Base-by-base conservation (phyloP, 2,888 invertebrate species). In the Formica aserva region DNA sequence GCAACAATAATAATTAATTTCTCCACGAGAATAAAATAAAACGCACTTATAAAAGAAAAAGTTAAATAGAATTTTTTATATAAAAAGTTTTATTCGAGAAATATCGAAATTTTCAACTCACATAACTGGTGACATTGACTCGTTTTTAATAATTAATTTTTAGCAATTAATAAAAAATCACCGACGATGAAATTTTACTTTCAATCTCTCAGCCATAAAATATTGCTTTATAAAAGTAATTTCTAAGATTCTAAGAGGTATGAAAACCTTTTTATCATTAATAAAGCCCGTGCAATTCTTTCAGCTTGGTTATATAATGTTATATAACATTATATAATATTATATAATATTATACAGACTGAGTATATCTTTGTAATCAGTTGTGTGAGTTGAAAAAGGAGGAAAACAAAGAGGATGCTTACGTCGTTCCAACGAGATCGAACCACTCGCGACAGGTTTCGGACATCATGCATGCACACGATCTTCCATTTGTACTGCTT, bases 401-500 rank as follows among this genome's bases (percentile, higher is more conserved):
- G 29, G n/a, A 35, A 55, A 74, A 55, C 1, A 22, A 55, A 75
- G 32, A 52, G 35, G 8, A 26, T 55, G 29, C 8, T 77, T 67
- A 77, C 55, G 9, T 41, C n/a, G 8, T 60, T 32, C 35, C 26
- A 29, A 29, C 29, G 67, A 48, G 15, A 67, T 57, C 38, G 55
- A 41, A 22, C 18, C 41, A 41, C 67, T 77, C 55, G 35, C 15
- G 26, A 57, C 26, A 57, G 41, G 8, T 66, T 52, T 66, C 35
- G 45, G 26, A 76, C 48, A 76, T 13, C 76, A 66, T 18, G 26
- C 32, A 48, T n/a, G 35, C 60, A 72, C 35, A 80, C 26, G 60
- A 60, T 71, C 32, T 32, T 60, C 60, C 60, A 45, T 80, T 48
- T 80, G 72, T 80, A 78, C 78, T 80, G 72, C 78, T 71, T 80